Evolutionary conservation across 2,888 invertebrate genomes (phyloP).

Genomic region (Ptychoptera albimana): DNA sequence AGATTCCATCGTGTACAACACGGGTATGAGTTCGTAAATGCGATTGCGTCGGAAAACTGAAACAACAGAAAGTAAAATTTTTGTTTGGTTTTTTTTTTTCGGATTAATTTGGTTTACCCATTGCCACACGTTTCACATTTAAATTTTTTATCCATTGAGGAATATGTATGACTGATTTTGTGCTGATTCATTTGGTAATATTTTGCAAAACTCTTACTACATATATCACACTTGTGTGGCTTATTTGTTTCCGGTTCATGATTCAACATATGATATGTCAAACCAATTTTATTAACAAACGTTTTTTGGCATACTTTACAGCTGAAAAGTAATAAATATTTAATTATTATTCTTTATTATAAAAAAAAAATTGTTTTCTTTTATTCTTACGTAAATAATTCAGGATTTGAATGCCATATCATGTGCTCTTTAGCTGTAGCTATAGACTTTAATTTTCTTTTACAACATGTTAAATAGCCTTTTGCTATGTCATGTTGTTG

Average conservation of each 20-base stretch:
- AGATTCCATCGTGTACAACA: slow-evolving; percentile 10
- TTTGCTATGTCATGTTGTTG: slow-evolving; percentile 10
- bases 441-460: slow-evolving; percentile 11
- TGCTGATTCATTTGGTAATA: slow-evolving; percentile 15
- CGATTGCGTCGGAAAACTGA: slow-evolving; percentile 24
- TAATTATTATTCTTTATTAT: neutral
- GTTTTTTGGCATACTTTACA: slow-evolving; percentile 11
- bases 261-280: slow-evolving; percentile 12
- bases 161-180: slow-evolving; percentile 11
- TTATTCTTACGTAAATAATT: slow-evolving; percentile 12
- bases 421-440: slow-evolving; percentile 13
- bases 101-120: slow-evolving; percentile 13
- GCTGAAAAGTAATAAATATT: slow-evolving; percentile 1
- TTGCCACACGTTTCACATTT: slow-evolving; percentile 23
- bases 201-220: slow-evolving; percentile 14
- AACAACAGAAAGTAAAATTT: no score
- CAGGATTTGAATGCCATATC: slow-evolving; percentile 13
- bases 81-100: no score
- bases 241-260: slow-evolving; percentile 11
- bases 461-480: slow-evolving; percentile 14
- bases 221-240: slow-evolving; percentile 13
- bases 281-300: slow-evolving; percentile 11
- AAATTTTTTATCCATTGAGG: slow-evolving; percentile 11
- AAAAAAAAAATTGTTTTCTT: neutral
- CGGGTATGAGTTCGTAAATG: slow-evolving; percentile 21